A percentile compares a stretch with the other conserved stretches of the same genome.
phyloP scores from a whole-genome alignment of 2,797 vertebrate species.

The Anisognathus igniventris region DNA sequence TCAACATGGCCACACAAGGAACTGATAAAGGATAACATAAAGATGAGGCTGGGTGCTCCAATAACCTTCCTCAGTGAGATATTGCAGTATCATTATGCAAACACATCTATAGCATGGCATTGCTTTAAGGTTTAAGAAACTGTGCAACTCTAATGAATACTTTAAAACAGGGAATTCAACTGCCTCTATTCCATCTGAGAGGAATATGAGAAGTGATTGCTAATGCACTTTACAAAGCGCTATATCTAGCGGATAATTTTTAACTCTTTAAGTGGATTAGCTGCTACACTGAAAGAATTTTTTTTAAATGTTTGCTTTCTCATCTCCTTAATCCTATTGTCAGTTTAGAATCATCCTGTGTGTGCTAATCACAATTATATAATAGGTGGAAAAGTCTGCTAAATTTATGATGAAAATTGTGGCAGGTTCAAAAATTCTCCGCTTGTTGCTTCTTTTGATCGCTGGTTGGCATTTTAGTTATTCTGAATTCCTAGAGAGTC shows the following conservation, averaged over 20 bases:
- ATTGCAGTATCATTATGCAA: slow-evolving; percentile 31
- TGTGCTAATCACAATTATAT: neutral
- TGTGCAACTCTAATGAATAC: slow-evolving; percentile 39
- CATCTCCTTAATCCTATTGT: neutral
- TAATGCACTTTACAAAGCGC: slow-evolving; percentile 2
- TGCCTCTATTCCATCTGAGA: neutral
- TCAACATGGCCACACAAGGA: slow-evolving; percentile 25
- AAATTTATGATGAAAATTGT: neutral
- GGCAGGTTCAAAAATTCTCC: neutral
- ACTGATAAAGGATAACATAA: neutral
- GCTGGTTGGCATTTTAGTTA: neutral
- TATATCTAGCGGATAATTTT: neutral
- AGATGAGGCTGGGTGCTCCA: neutral
- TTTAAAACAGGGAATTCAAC: slow-evolving; percentile 42
- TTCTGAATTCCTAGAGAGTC: neutral
- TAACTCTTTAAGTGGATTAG: slow-evolving; percentile 25
- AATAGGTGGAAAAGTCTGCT: neutral
- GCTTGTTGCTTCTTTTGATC: neutral
- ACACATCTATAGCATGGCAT: neutral
- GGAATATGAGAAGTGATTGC: slow-evolving; percentile 30
- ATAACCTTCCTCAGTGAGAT: neutral
- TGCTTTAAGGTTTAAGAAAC: slow-evolving; percentile 15
- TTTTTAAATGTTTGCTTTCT: neutral
- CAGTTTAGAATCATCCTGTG: neutral
- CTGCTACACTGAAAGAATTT: neutral